Evolutionary conservation across 1,140 invertebrate genomes (phyloP).

Genomic region (Apis laboriosa): DNA sequence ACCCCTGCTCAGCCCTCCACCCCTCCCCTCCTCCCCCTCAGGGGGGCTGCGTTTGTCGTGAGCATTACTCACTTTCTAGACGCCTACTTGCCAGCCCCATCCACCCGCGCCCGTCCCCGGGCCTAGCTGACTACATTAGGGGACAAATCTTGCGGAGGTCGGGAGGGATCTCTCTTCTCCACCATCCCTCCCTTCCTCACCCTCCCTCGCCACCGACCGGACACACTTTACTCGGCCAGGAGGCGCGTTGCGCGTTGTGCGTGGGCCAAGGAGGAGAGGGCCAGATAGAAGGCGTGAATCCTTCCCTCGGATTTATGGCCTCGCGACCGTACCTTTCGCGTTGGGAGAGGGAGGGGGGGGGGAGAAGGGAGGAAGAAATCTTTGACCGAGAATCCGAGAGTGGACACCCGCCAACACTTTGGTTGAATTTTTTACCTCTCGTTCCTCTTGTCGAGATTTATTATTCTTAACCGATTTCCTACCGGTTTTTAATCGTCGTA

Average conservation of each 20-base stretch:
- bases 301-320: constrained; percentile 38
- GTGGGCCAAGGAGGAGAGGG: neutral
- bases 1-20: constrained; percentile 47
- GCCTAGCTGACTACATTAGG: constrained; percentile 79
- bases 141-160: constrained; percentile 78
- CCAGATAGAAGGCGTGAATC: constrained; percentile 45
- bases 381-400: too few species aligned
- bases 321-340: neutral
- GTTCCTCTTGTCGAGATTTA: too few species aligned
- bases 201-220: constrained; percentile 10
- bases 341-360: too few species aligned
- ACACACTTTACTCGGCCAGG: constrained; percentile 49
- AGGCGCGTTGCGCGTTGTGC: constrained; percentile 19
- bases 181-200: neutral
- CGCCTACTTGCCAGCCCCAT: constrained; percentile 73
- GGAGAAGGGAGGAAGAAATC: too few species aligned
- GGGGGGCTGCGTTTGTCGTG: constrained; percentile 80
- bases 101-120: constrained; percentile 66
- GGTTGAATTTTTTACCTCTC: too few species aligned
- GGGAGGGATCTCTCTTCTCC: neutral
- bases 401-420: too few species aligned
- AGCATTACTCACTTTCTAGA: constrained; percentile 81
- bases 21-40: constrained; percentile 28
- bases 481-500: too few species aligned
- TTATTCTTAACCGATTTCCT: too few species aligned